Conservation (phyloP, 2,797 vertebrate species). For the Rhincodon typus region DNA sequence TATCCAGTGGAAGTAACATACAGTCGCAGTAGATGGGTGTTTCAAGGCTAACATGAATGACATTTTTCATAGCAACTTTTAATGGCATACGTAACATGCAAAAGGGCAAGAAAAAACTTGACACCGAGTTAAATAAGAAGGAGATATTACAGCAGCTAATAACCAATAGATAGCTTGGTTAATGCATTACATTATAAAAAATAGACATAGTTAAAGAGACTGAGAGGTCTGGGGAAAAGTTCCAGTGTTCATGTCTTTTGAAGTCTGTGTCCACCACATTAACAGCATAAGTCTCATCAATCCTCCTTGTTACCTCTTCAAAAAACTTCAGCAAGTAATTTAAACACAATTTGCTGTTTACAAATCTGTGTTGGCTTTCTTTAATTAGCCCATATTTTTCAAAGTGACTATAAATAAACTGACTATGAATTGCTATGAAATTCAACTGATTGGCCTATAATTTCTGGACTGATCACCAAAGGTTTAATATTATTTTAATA, state of each 20-base stretch:
- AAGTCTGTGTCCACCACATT: too few species aligned
- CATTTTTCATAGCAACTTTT: background rate
- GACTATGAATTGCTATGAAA: too few species aligned
- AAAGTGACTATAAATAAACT: too few species aligned
- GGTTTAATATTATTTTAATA: too few species aligned
- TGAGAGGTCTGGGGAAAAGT: background rate
- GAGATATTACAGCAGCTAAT: background rate
- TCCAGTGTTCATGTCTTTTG: background rate
- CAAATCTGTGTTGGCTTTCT: too few species aligned
- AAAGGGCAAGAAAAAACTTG: background rate
- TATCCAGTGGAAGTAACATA: background rate
- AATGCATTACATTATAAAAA: background rate
- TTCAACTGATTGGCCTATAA: too few species aligned
- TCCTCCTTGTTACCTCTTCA: too few species aligned
- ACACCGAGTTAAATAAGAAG: background rate
- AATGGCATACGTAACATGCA: background rate
- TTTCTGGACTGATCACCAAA: too few species aligned
- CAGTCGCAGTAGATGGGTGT: background rate
- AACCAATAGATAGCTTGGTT: background rate
- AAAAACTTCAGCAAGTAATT: too few species aligned
- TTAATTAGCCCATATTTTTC: too few species aligned
- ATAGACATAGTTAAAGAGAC: background rate
- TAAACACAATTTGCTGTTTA: too few species aligned
- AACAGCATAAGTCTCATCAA: too few species aligned
- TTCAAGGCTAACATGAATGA: background rate